These are phyloP conservation scores for Hydrophis major DNA, from an alignment of 2,797 vertebrate species.

Conservation along the genomic window DNA sequence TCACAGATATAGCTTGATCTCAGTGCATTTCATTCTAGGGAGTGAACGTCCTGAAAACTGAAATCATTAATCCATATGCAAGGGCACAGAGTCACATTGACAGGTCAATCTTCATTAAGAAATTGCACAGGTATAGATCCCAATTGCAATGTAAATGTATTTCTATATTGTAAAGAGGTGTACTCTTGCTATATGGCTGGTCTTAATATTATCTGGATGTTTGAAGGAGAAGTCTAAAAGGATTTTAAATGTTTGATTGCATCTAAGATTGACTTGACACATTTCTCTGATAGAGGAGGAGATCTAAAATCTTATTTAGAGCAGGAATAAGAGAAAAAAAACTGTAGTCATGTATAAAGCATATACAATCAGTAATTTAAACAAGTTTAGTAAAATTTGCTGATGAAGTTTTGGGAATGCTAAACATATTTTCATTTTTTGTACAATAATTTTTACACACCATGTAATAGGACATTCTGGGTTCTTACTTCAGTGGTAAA, in stretches of 20 bases:
- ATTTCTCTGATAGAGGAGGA: background rate
- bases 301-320: background rate
- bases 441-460: background rate
- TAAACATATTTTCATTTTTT: background rate
- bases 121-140: background rate
- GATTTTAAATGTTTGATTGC: background rate
- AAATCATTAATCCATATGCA: background rate
- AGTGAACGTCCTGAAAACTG: background rate
- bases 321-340: background rate
- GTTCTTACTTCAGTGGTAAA: background rate
- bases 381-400: background rate
- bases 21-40: background rate
- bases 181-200: background rate
- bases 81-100: background rate
- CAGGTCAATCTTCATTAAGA: background rate
- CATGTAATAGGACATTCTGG: background rate
- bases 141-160: background rate
- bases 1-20: background rate
- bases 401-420: background rate
- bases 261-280: background rate
- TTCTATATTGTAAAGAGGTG: background rate
- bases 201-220: background rate
- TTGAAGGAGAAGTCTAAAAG: background rate
- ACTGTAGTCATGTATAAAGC: background rate
- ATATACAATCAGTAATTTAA: background rate